phyloP scores from a whole-genome alignment of 2,113 vertebrate genomes.

The Elaphurus davidianus region DNA sequence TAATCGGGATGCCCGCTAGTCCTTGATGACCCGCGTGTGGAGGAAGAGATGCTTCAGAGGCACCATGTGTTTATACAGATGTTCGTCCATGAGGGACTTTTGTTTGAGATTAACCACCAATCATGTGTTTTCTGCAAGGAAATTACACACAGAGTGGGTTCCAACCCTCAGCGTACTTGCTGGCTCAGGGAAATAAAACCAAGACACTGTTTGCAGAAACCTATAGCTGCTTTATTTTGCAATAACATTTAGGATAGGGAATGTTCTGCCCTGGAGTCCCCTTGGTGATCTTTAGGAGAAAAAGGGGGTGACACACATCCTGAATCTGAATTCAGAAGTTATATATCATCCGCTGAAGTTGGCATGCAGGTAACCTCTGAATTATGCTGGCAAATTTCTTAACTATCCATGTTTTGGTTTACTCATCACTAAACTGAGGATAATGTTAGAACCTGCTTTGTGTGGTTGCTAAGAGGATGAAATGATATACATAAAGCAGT shows the following conservation, averaged over 20 bases:
- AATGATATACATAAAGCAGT: not conserved
- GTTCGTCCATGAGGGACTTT: conserved; percentile 20
- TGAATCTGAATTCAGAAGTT: not conserved
- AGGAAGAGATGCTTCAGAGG: conserved; percentile 59
- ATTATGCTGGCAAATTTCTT: not conserved
- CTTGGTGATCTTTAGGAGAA: not conserved
- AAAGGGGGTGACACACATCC: not conserved
- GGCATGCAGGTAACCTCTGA: not conserved
- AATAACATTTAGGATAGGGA: not conserved
- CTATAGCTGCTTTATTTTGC: not conserved
- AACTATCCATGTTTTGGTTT: not conserved
- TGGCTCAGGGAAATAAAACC: conserved; percentile 18
- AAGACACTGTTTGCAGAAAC: conserved; percentile 15
- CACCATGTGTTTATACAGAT: conserved; percentile 46
- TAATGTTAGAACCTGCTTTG: not conserved
- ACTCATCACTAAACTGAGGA: not conserved
- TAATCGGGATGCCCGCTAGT: not conserved
- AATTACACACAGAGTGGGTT: conserved; percentile 38
- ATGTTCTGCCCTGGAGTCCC: not conserved
- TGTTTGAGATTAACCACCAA: conserved; percentile 39
- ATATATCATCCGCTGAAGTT: not conserved
- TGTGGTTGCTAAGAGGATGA: not conserved
- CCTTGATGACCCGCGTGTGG: not conserved
- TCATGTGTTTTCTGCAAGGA: conserved; percentile 25
- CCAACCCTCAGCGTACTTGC: conserved; percentile 44